Conservation (phyloP, 1,140 invertebrate species). For the Laupala kohalensis region DNA sequence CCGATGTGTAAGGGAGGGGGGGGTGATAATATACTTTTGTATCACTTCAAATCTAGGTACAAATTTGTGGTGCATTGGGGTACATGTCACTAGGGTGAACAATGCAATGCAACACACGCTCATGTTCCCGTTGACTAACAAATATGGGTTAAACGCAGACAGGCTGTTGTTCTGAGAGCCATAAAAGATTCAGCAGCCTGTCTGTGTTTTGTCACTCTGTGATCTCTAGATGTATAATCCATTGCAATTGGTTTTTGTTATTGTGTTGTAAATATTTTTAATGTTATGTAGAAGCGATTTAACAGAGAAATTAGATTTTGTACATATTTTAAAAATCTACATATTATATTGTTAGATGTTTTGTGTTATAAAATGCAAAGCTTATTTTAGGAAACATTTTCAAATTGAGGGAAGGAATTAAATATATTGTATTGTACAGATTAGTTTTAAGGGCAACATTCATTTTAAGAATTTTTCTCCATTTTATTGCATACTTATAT, state of each 20-base stretch:
- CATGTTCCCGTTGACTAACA: neutral
- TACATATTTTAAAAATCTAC: slow-evolving; percentile 2
- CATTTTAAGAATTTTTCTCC: neutral
- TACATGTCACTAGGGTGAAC: neutral
- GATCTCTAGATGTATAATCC: slow-evolving; percentile 2
- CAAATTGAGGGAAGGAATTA: neutral
- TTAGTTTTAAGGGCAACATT: neutral
- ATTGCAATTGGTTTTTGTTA: slow-evolving; percentile 6
- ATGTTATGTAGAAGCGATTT: neutral
- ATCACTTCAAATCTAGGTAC: neutral
- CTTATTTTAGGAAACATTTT: slow-evolving; percentile 1
- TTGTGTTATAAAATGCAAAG: slow-evolving; percentile 1
- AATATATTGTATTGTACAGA: slow-evolving; percentile 1
- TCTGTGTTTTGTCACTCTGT: slow-evolving; percentile 7
- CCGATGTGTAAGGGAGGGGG: too few species aligned
- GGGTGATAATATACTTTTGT: too few species aligned
- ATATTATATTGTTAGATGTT: neutral
- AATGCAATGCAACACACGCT: neutral
- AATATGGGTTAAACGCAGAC: neutral
- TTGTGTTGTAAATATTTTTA: slow-evolving; percentile 8
- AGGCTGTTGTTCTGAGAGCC: neutral
- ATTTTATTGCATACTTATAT: neutral
- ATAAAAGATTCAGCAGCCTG: neutral
- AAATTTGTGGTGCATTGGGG: neutral
- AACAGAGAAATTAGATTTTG: neutral